These are phyloP conservation scores for Dione vanillae DNA, from an alignment of 2,888 invertebrate species.

Conservation along the genomic window DNA sequence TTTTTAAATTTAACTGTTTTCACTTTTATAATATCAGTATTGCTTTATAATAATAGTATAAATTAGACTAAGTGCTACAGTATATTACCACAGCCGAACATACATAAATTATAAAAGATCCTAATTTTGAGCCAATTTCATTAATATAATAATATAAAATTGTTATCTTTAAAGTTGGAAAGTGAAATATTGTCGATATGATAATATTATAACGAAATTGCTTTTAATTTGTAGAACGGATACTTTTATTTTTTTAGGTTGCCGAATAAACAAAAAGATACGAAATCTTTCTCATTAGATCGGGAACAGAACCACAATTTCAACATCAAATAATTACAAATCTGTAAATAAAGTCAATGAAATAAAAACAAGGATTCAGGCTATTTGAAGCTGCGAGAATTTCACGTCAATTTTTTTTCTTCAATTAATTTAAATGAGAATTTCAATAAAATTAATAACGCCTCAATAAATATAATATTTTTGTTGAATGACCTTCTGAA, in stretches of 20 bases:
- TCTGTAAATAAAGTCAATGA: background rate
- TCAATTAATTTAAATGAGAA: background rate
- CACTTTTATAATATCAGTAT: too few species aligned
- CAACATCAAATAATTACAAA: constrained; percentile 6
- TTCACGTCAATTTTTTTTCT: too few species aligned
- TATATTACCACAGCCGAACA: too few species aligned
- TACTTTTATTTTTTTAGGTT: constrained; percentile 10
- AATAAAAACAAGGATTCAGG: background rate
- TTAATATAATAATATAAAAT: constrained; percentile 1
- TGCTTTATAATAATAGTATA: too few species aligned
- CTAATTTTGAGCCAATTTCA: too few species aligned
- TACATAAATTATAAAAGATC: too few species aligned
- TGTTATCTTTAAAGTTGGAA: background rate
- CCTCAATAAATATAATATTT: background rate
- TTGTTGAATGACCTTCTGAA: too few species aligned
- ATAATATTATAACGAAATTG: constrained; percentile 6
- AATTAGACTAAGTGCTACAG: too few species aligned
- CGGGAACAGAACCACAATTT: background rate
- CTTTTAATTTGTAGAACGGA: background rate
- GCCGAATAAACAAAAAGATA: background rate
- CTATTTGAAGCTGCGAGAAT: too few species aligned
- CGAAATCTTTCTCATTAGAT: background rate
- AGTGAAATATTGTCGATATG: background rate
- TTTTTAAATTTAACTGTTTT: too few species aligned
- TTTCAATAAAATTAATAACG: too few species aligned